Conservation (phyloP, 2,888 invertebrate species). For the Acleris literana region DNA sequence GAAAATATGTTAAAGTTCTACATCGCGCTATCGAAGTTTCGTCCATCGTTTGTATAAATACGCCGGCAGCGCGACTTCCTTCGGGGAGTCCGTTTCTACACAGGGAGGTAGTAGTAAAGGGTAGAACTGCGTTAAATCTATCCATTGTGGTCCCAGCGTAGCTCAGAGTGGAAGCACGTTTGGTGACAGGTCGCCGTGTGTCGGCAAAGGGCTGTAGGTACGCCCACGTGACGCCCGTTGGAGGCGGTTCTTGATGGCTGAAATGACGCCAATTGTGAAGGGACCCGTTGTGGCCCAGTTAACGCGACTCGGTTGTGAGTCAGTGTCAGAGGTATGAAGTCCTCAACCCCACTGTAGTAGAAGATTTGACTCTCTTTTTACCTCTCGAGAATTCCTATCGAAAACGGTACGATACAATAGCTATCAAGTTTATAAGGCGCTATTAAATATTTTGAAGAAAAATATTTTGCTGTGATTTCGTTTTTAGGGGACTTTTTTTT, state of each 20-base stretch:
- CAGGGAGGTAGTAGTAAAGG: conserved; percentile 33
- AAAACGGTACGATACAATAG: too few species aligned
- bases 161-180: conserved; percentile 7
- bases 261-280: conserved; percentile 23
- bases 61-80: neutral
- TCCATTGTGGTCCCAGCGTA: conserved; percentile 22
- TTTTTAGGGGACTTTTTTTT: neutral
- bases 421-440: too few species aligned
- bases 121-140: conserved; percentile 32
- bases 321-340: conserved; percentile 25
- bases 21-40: conserved; percentile 33
- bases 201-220: conserved; percentile 25
- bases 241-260: conserved; percentile 29
- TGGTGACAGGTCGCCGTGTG: conserved; percentile 24
- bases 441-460: too few species aligned
- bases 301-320: conserved; percentile 20
- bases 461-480: too few species aligned
- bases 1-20: neutral
- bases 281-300: conserved; percentile 30
- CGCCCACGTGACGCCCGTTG: conserved; percentile 27
- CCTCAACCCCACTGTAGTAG: conserved; percentile 38
- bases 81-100: conserved; percentile 37
- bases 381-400: too few species aligned
- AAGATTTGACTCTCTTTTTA: conserved; percentile 36
- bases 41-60: conserved; percentile 19